These are phyloP conservation scores for Leucoma salicis DNA, from an alignment of 2,888 invertebrate genomes.

Conservation along the genomic window DNA sequence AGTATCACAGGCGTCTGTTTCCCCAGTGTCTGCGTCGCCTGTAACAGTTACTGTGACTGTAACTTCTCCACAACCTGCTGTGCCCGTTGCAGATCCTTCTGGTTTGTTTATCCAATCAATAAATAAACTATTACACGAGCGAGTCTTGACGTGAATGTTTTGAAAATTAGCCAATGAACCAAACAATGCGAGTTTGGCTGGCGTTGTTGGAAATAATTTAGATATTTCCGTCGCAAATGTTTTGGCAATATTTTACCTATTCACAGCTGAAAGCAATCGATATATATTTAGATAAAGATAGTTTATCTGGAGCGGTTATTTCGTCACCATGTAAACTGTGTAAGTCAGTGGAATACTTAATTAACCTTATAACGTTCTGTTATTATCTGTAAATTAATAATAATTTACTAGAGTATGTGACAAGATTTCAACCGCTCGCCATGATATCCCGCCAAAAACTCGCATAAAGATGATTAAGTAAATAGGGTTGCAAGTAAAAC, in stretches of 20 bases:
- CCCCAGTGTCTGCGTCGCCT: slow-evolving; percentile 43
- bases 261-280: too few relatives aligned
- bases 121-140: not conserved
- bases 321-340: too few relatives aligned
- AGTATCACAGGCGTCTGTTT: slow-evolving; percentile 38
- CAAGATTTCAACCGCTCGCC: too few relatives aligned
- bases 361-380: too few relatives aligned
- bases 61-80: slow-evolving; percentile 37
- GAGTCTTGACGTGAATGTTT: not conserved
- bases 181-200: not conserved
- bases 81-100: slow-evolving; percentile 47
- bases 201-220: not conserved
- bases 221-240: not conserved
- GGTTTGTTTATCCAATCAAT: slow-evolving; percentile 40
- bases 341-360: too few relatives aligned
- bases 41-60: slow-evolving; percentile 38
- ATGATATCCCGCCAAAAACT: too few relatives aligned
- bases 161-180: not conserved
- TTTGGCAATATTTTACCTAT: not conserved
- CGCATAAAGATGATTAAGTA: too few relatives aligned
- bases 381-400: too few relatives aligned
- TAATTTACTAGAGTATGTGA: too few relatives aligned
- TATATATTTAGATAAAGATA: too few relatives aligned
- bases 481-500: too few relatives aligned
- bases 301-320: too few relatives aligned